These are phyloP conservation scores for Diplolepis rosae DNA, from an alignment of 2,888 invertebrate genomes.

Conservation along the genomic window DNA sequence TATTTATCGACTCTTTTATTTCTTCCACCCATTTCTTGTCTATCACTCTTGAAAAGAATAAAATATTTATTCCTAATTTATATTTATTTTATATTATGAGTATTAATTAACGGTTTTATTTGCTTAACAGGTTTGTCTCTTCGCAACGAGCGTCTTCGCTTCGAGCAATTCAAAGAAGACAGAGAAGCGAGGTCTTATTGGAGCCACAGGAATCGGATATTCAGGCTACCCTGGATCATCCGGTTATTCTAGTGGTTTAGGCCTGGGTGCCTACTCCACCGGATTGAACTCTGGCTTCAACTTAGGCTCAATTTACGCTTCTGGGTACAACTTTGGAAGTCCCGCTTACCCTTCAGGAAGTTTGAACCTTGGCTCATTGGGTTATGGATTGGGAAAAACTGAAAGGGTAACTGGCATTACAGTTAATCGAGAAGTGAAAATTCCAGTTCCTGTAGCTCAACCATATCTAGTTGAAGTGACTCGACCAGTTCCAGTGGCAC, in stretches of 20 bases:
- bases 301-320: slow-evolving; percentile 41
- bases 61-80: too few relatives aligned
- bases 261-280: not conserved
- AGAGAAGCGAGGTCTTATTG: slow-evolving; percentile 51
- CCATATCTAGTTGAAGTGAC: slow-evolving; percentile 58
- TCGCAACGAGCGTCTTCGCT: slow-evolving; percentile 52
- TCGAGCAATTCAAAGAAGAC: slow-evolving; percentile 45
- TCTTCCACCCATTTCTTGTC: too few relatives aligned
- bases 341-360: not conserved
- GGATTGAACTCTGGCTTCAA: slow-evolving; percentile 38
- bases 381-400: slow-evolving; percentile 37
- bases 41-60: too few relatives aligned
- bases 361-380: slow-evolving; percentile 38
- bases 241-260: not conserved
- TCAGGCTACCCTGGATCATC: not conserved
- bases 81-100: too few relatives aligned
- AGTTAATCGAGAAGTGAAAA: slow-evolving; percentile 47
- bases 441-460: slow-evolving; percentile 43
- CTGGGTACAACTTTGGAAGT: slow-evolving; percentile 26
- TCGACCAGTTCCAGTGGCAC: slow-evolving; percentile 53
- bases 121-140: slow-evolving; percentile 49
- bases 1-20: too few relatives aligned
- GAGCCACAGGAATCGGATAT: slow-evolving; percentile 20
- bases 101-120: too few relatives aligned
- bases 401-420: slow-evolving; percentile 53